Conservation (phyloP, 1,140 invertebrate species). For the Ips nitidus region DNA sequence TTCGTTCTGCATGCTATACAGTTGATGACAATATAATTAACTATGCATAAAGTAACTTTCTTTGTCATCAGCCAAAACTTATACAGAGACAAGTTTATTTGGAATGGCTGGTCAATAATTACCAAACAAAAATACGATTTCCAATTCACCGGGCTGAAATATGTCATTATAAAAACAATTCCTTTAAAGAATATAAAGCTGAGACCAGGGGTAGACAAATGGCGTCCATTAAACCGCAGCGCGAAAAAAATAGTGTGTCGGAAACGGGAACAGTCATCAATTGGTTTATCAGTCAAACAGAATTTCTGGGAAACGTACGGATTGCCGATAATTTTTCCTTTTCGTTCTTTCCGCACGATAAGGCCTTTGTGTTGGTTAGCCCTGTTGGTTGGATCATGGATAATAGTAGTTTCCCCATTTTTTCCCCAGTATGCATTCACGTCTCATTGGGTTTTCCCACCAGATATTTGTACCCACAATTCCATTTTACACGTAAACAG, state of each 20-base stretch:
- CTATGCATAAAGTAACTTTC: no score
- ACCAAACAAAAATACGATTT: no score
- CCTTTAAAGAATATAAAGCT: constrained; percentile 25
- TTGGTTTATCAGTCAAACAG: constrained; percentile 49
- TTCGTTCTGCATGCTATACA: neutral
- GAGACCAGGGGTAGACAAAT: constrained; percentile 27
- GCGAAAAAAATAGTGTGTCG: constrained; percentile 46
- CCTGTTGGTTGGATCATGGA: constrained; percentile 47
- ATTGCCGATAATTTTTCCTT: constrained; percentile 50
- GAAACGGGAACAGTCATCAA: constrained; percentile 48
- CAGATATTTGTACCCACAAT: no score
- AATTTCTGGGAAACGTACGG: constrained; percentile 47
- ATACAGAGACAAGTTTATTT: no score
- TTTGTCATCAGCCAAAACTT: no score
- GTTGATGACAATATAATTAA: constrained; percentile 2
- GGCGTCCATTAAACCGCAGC: constrained; percentile 29
- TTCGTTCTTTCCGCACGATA: constrained; percentile 48
- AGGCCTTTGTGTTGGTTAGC: constrained; percentile 51
- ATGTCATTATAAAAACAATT: constrained; percentile 37
- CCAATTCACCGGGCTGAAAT: constrained; percentile 27
- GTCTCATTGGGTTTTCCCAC: no score
- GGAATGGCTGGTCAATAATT: no score
- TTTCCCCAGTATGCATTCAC: no score
- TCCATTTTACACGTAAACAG: no score
- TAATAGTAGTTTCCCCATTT: constrained; percentile 38